Conservation (phyloP, 2,888 invertebrate species). For the Phyllotreta cruciferae region DNA sequence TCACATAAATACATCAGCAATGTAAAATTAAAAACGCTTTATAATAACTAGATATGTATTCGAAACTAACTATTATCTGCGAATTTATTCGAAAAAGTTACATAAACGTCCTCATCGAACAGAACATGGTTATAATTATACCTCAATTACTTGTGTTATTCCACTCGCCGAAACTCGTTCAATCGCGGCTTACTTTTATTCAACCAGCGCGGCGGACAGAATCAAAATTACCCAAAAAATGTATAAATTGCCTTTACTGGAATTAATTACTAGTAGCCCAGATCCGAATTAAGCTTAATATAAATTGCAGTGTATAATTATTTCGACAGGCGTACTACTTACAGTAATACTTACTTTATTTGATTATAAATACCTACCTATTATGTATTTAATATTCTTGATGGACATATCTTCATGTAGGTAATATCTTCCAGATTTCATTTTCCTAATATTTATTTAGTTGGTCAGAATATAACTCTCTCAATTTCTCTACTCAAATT, state of each 20-base stretch:
- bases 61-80: too few relatives aligned
- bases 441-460: too few relatives aligned
- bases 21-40: too few relatives aligned
- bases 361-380: not conserved
- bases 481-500: too few relatives aligned
- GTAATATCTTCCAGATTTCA: too few relatives aligned
- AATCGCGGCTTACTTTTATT: conserved; percentile 30
- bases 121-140: conserved; percentile 31
- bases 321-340: conserved; percentile 20
- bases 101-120: conserved; percentile 29
- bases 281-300: conserved; percentile 33
- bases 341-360: not conserved
- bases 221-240: conserved; percentile 35
- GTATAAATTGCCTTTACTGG: conserved; percentile 35
- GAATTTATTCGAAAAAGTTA: conserved; percentile 32
- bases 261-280: conserved; percentile 35
- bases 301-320: conserved; percentile 32
- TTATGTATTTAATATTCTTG: not conserved
- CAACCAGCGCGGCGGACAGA: conserved; percentile 35
- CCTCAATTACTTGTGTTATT: conserved; percentile 34
- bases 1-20: too few relatives aligned
- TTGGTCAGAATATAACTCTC: too few relatives aligned
- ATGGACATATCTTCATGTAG: not conserved
- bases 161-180: conserved; percentile 26
- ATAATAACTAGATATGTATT: too few relatives aligned